phyloP scores from a whole-genome alignment of 2,888 invertebrate species.

The Mongoloraphidia duomilia region DNA sequence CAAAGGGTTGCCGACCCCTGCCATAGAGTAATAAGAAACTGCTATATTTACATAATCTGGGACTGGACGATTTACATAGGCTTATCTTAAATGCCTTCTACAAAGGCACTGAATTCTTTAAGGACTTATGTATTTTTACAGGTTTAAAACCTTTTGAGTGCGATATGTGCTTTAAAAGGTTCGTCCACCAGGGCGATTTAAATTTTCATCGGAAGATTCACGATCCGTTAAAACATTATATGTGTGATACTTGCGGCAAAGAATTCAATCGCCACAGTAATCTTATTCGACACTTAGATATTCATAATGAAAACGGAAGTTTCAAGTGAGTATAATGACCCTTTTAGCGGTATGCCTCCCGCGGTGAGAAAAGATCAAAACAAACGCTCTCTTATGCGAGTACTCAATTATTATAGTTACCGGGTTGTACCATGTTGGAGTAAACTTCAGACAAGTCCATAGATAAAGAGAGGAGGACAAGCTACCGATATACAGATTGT shows the following conservation, averaged over 20 bases:
- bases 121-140: not conserved
- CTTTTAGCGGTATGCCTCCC: not conserved
- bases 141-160: slow-evolving; percentile 21
- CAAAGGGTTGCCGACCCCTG: no score
- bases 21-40: no score
- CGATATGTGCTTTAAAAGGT: slow-evolving; percentile 30
- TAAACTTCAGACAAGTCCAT: no score
- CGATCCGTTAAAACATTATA: slow-evolving; percentile 19
- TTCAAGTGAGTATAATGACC: not conserved
- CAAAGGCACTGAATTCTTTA: not conserved
- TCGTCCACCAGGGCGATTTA: slow-evolving; percentile 28
- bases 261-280: slow-evolving; percentile 26
- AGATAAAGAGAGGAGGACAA: no score
- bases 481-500: no score
- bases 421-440: no score
- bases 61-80: no score
- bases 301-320: slow-evolving; percentile 16
- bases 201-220: slow-evolving; percentile 30
- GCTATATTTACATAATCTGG: no score
- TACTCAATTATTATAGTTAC: no score
- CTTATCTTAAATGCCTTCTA: no score
- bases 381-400: no score
- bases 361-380: no score
- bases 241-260: slow-evolving; percentile 21
- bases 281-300: slow-evolving; percentile 22